phyloP scores from a whole-genome alignment of 2,888 invertebrate species.

The Archips xylosteana region DNA sequence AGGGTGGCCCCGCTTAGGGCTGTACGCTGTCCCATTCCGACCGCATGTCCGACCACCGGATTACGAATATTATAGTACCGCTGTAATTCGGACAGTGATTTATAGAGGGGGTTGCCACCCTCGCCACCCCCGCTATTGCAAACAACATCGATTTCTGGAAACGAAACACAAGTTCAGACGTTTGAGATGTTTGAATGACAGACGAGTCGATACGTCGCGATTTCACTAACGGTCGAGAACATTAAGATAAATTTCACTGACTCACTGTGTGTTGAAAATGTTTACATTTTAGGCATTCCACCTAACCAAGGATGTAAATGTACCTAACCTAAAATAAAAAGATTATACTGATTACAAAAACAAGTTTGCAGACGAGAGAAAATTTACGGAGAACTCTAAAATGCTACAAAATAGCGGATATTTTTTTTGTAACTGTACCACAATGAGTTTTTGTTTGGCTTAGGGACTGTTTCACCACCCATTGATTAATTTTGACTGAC shows the following conservation, averaged over 20 bases:
- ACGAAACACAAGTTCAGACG: slow-evolving; percentile 64
- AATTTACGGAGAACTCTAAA: slow-evolving; percentile 26
- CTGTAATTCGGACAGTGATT: slow-evolving; percentile 84
- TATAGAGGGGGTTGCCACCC: slow-evolving; percentile 84
- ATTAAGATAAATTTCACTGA: neutral
- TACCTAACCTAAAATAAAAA: slow-evolving; percentile 12
- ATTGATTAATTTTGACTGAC: too few relatives aligned
- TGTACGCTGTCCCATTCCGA: slow-evolving; percentile 48
- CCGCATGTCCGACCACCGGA: slow-evolving; percentile 68
- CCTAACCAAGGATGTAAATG: neutral
- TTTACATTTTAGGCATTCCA: neutral
- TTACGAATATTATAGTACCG: slow-evolving; percentile 81
- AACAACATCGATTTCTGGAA: slow-evolving; percentile 83
- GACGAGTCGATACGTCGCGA: slow-evolving; percentile 46
- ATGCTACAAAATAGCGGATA: slow-evolving; percentile 54
- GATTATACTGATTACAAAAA: slow-evolving; percentile 47
- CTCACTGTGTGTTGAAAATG: neutral
- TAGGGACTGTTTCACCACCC: too few relatives aligned
- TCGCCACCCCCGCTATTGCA: slow-evolving; percentile 68
- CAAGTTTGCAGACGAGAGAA: slow-evolving; percentile 49
- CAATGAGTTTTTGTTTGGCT: slow-evolving; percentile 52
- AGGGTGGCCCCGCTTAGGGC: slow-evolving; percentile 69
- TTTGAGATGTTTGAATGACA: slow-evolving; percentile 54
- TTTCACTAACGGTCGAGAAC: slow-evolving; percentile 24
- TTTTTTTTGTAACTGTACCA: slow-evolving; percentile 44